These are phyloP conservation scores for Crioceris asparagi DNA, from an alignment of 2,888 invertebrate species.

Conservation along the genomic window DNA sequence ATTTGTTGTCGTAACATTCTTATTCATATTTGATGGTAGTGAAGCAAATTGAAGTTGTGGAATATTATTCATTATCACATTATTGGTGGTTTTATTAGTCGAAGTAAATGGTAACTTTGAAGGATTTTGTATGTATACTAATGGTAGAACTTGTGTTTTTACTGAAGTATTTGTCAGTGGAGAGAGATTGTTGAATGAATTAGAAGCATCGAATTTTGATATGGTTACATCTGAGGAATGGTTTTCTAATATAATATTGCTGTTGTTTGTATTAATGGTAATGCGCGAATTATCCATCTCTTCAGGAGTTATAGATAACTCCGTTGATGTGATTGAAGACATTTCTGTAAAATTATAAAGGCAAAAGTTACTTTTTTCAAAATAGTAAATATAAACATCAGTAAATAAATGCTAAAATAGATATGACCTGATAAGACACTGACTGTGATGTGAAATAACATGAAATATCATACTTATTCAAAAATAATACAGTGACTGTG, in stretches of 20 bases:
- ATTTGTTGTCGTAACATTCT: conserved; percentile 15
- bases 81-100: conserved; percentile 15
- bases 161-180: conserved; percentile 20
- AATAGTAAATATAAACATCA: conserved; percentile 15
- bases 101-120: conserved; percentile 26
- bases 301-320: conserved; percentile 16
- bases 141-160: conserved; percentile 41
- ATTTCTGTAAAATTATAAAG: conserved; percentile 24
- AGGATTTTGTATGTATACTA: conserved; percentile 50
- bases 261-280: conserved; percentile 16
- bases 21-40: conserved; percentile 20
- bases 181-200: conserved; percentile 14
- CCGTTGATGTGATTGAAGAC: conserved; percentile 23
- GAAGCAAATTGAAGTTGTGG: conserved; percentile 24
- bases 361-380: conserved; percentile 17
- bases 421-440: conserved; percentile 9
- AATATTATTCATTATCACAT: conserved; percentile 17
- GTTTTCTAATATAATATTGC: conserved; percentile 23
- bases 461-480: no score
- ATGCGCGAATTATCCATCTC: conserved; percentile 18
- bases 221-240: conserved; percentile 23
- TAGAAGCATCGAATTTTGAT: conserved; percentile 20
- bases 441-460: no score
- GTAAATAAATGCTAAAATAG: conserved; percentile 10
- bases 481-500: neutral